These are phyloP conservation scores for Cryptoblepharus egeriae DNA, from an alignment of 2,797 vertebrate species.

Conservation along the genomic window DNA sequence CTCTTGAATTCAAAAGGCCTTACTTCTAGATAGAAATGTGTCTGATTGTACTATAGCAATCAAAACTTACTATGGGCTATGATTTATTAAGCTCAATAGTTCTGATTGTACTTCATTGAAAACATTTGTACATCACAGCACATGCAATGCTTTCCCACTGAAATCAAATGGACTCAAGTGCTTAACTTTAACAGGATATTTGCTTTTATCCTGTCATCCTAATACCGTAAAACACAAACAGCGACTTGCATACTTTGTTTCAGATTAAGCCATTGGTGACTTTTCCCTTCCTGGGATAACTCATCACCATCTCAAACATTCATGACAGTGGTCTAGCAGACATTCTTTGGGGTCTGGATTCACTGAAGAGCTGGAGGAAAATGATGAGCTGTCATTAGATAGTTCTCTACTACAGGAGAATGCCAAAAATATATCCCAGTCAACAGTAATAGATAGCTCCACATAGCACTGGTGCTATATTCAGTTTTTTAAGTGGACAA, in stretches of 20 bases:
- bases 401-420: constrained; percentile 60
- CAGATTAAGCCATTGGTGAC: constrained; percentile 43
- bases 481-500: constrained; percentile 59
- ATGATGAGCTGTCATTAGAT: constrained; percentile 42
- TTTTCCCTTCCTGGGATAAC: constrained; percentile 45
- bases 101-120: too few species aligned
- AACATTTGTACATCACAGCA: too few species aligned
- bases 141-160: too few species aligned
- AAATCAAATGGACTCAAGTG: neutral
- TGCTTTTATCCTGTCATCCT: neutral
- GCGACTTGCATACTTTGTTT: constrained; percentile 50
- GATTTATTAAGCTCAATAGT: too few species aligned
- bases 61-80: too few species aligned
- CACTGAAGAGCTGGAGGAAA: constrained; percentile 32
- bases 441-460: constrained; percentile 73
- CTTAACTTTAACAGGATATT: neutral
- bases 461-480: constrained; percentile 66
- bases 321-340: constrained; percentile 54
- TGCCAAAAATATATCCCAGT: constrained; percentile 68
- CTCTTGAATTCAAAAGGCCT: neutral
- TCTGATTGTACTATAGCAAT: too few species aligned
- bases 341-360: constrained; percentile 30
- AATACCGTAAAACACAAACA: constrained; percentile 44
- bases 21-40: too few species aligned
- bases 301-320: constrained; percentile 61